Evolutionary conservation across 1,140 invertebrate species (phyloP).

Genomic region (Zaprionus camerounensis): DNA sequence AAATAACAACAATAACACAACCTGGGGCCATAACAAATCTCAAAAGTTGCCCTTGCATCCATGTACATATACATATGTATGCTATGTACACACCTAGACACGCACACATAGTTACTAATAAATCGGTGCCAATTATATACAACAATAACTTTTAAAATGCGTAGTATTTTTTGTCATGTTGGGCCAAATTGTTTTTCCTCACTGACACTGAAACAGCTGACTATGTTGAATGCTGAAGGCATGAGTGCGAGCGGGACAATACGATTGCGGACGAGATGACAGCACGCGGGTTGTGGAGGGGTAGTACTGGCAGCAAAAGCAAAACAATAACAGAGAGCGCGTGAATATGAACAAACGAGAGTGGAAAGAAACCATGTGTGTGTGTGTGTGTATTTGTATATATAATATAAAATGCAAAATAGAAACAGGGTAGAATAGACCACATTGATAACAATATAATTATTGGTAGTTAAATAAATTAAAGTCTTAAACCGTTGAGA

Average conservation of each 20-base stretch:
- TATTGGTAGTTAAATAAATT: background rate
- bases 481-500: background rate
- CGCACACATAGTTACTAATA: slow-evolving; percentile 21
- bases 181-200: slow-evolving; percentile 20
- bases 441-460: slow-evolving; percentile 27
- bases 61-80: background rate
- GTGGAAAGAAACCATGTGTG: slow-evolving; percentile 28
- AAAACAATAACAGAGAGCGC: slow-evolving; percentile 80
- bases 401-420: slow-evolving; percentile 23
- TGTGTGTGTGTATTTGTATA: slow-evolving; percentile 19
- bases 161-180: slow-evolving; percentile 30
- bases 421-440: background rate
- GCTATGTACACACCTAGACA: background rate
- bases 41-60: slow-evolving; percentile 34
- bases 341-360: slow-evolving; percentile 38
- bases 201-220: slow-evolving; percentile 39
- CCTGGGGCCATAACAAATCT: slow-evolving; percentile 35
- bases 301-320: slow-evolving; percentile 63
- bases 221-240: slow-evolving; percentile 12
- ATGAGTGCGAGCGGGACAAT: slow-evolving; percentile 47
- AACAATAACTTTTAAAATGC: slow-evolving; percentile 35
- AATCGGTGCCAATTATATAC: slow-evolving; percentile 29
- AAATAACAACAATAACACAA: slow-evolving; percentile 44
- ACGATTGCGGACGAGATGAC: slow-evolving; percentile 28
- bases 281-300: slow-evolving; percentile 19